Conservation (phyloP, 2,797 vertebrate species). For the Pseudocheirus occidentalis region DNA sequence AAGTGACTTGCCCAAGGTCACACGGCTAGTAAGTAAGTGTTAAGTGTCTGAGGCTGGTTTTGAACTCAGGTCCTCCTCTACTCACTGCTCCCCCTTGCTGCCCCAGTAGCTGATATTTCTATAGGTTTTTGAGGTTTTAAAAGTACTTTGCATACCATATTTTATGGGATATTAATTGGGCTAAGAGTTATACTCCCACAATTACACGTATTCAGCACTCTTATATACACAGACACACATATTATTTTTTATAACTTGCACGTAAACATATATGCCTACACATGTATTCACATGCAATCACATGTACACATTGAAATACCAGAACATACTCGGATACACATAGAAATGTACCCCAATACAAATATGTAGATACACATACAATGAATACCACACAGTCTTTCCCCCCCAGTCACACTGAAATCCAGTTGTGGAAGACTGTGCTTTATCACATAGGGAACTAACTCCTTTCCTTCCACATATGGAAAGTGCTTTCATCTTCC, state of each 20-base stretch:
- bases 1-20: too few species aligned
- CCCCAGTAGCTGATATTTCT: background rate
- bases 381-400: background rate
- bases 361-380: background rate
- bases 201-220: background rate
- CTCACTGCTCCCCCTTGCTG: too few species aligned
- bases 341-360: background rate
- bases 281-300: background rate
- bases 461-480: background rate
- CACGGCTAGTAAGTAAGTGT: too few species aligned
- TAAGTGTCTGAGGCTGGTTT: too few species aligned
- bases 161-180: background rate
- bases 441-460: background rate
- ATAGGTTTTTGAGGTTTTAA: background rate
- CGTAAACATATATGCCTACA: background rate
- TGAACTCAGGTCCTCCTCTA: too few species aligned
- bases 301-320: background rate
- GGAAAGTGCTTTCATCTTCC: background rate
- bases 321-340: background rate
- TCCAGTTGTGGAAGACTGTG: background rate
- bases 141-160: background rate
- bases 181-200: background rate
- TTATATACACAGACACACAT: background rate
- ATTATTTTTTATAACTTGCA: background rate
- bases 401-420: background rate